Evolutionary conservation across 1,140 invertebrate genomes (phyloP).

Genomic region (Myzus persicae): DNA sequence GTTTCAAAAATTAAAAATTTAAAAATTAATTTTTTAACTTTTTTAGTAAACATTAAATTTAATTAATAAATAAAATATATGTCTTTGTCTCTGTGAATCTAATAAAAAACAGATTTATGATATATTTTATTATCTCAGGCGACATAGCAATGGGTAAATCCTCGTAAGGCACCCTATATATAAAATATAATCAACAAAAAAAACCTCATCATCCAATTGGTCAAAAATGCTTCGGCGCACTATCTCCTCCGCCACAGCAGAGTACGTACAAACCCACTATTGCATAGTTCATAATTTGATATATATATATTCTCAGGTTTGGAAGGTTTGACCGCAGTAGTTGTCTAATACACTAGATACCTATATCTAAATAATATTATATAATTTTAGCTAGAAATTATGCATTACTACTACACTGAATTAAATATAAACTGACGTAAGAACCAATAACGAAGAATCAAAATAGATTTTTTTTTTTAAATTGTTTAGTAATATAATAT

Average conservation of each 20-base stretch:
- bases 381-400: not conserved
- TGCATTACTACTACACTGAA: not conserved
- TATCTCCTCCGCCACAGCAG: not conserved
- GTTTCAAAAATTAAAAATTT: too few relatives aligned
- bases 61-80: too few relatives aligned
- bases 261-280: not conserved
- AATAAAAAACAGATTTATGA: too few relatives aligned
- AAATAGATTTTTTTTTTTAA: not conserved
- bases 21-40: too few relatives aligned
- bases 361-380: not conserved
- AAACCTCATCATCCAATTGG: not conserved
- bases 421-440: not conserved
- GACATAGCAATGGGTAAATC: too few relatives aligned
- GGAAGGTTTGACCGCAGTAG: not conserved
- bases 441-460: not conserved
- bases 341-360: not conserved
- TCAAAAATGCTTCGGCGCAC: not conserved
- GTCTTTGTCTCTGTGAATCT: too few relatives aligned
- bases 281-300: not conserved
- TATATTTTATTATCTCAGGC: too few relatives aligned
- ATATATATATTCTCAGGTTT: not conserved
- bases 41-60: too few relatives aligned
- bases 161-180: too few relatives aligned
- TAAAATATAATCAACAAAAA: not conserved
- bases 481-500: not conserved